phyloP scores from a whole-genome alignment of 1,140 invertebrate genomes.

The Metaphire vulgaris region DNA sequence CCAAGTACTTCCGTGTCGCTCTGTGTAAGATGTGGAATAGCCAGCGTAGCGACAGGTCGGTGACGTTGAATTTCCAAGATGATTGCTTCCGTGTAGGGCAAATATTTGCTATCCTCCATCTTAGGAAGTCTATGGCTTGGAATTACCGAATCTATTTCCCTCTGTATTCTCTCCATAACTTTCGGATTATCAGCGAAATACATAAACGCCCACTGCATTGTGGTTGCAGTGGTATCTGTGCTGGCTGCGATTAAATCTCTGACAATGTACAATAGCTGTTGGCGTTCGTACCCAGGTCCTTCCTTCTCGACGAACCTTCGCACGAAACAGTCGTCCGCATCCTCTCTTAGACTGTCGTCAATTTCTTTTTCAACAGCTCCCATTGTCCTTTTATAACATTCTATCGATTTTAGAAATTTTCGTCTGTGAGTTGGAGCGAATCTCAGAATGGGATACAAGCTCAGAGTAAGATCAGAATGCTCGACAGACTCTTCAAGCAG shows the following conservation, averaged over 20 bases:
- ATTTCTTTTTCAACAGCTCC: background rate
- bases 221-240: slow-evolving; percentile 45
- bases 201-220: slow-evolving; percentile 46
- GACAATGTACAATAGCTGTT: slow-evolving; percentile 33
- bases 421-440: background rate
- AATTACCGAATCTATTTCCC: slow-evolving; percentile 44
- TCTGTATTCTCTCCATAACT: slow-evolving; percentile 39
- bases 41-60: slow-evolving; percentile 46
- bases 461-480: background rate
- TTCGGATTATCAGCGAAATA: slow-evolving; percentile 45
- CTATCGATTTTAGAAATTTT: background rate
- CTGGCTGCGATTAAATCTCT: slow-evolving; percentile 41
- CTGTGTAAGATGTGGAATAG: slow-evolving; percentile 34
- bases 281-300: background rate
- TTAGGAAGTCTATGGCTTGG: slow-evolving; percentile 35
- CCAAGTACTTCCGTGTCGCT: slow-evolving; percentile 31
- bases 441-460: background rate
- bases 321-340: background rate
- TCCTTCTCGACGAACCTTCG: background rate
- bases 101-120: slow-evolving; percentile 31
- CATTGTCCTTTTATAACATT: background rate
- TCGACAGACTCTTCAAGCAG: background rate
- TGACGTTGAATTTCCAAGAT: slow-evolving; percentile 39
- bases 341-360: background rate
- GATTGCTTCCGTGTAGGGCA: slow-evolving; percentile 41